Evolutionary conservation across 2,888 invertebrate genomes (phyloP), one percentile per base, ranked within the genome.

Genomic region (Automeris io): DNA sequence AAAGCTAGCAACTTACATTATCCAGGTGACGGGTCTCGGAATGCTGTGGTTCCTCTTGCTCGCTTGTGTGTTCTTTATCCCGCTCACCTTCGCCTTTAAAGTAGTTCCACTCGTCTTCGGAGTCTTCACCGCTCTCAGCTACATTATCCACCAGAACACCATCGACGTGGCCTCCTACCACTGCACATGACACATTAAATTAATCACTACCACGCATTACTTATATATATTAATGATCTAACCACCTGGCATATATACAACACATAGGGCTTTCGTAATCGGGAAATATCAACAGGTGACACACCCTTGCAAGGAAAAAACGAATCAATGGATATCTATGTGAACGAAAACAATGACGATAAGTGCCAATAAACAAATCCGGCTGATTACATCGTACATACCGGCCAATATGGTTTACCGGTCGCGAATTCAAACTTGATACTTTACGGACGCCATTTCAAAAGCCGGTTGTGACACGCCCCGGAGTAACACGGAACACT

Each of bases 21-120:
- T 83, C 85, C 67, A 77, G 78, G 63, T 74, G 73, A 58, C 83
- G 88, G 60, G 87, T 79, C 62, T 81, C 82, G 9, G 85, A 83
- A 57, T 74, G 87, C 49, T 76, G 82, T 40, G 70, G 78, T 57
- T 79, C 82, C 69, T 88, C 88, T 33, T 89, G 89, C 65, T 89
- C 90, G 47, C 72, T 74, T 25, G 90, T 90, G 54, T 90, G 88
- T 41, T 87, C 86, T 49, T 90, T 72, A 57, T 90, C 90, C 57
- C 71, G 90, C 47, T 91, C 90, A 46, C 90, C 88, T 61, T 91
- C 91, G 56, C 90, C 90, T 68, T 90, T 90, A 74, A 90, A 91
- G 72, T 94, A 95, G 75, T 95, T 94, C 94, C 94, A 95, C 91
- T 95, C 95, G 91, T 94, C 95, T 81, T 94, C 94, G 53, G 93